Percentiles rank a stretch among this genome's conserved stretches.
Conservation (phyloP, 2,113 vertebrate species). For the Anthoscopus minutus region DNA sequence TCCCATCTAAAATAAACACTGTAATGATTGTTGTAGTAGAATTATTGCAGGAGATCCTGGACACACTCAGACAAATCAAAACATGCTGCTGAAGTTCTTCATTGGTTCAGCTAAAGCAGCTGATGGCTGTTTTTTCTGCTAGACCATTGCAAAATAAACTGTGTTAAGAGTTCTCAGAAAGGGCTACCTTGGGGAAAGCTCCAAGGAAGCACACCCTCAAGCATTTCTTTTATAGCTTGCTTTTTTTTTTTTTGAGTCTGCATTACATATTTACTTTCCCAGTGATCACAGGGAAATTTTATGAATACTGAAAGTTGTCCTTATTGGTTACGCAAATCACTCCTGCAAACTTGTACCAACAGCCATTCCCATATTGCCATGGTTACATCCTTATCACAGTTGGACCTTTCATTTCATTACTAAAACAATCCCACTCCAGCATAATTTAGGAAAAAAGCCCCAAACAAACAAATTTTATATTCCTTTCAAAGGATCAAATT, state of each 20-base stretch:
- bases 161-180: background rate
- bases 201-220: background rate
- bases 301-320: background rate
- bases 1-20: background rate
- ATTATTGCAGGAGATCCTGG: background rate
- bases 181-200: background rate
- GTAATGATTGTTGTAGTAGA: background rate
- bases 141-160: background rate
- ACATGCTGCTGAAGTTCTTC: background rate
- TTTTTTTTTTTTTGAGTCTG: background rate
- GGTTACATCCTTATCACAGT: background rate
- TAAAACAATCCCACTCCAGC: background rate
- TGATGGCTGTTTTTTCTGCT: background rate
- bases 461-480: background rate
- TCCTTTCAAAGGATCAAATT: background rate
- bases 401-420: background rate
- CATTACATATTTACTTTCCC: background rate
- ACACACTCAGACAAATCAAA: background rate
- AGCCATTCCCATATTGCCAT: background rate
- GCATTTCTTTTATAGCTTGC: background rate
- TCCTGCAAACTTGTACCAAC: background rate
- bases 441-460: background rate
- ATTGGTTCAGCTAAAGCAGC: background rate
- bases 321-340: background rate
- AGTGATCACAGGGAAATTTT: background rate